Conservation (phyloP, 2,113 vertebrate genomes). For the Pagrus major region DNA sequence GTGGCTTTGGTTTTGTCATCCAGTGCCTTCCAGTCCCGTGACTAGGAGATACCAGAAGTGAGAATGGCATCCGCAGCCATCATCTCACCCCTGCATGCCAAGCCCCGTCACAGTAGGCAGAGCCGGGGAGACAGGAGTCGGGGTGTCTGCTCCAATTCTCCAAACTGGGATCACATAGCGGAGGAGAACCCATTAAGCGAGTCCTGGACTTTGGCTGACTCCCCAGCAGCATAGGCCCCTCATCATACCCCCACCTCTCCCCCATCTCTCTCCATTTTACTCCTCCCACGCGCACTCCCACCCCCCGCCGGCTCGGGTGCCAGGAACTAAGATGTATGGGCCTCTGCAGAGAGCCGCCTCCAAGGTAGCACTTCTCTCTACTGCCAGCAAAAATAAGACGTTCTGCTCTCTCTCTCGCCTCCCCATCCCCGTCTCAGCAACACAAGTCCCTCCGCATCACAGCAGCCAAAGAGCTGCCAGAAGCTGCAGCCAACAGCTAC, state of each 20-base stretch:
- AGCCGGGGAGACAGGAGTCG: conserved; percentile 74
- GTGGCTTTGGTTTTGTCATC: conserved; percentile 44
- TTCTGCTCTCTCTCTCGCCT: conserved; percentile 58
- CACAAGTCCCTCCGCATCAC: conserved; percentile 68
- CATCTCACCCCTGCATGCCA: conserved; percentile 5
- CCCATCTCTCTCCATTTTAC: conserved; percentile 42
- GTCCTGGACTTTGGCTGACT: conserved; percentile 89
- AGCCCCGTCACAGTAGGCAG: conserved; percentile 26
- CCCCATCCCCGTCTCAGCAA: conserved; percentile 55
- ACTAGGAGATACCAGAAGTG: conserved; percentile 28
- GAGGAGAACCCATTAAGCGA: conserved; percentile 81
- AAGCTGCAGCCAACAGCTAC: conserved; percentile 81
- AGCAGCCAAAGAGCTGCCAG: conserved; percentile 68
- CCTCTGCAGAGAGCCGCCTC: conserved; percentile 80
- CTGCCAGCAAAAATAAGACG: conserved; percentile 86
- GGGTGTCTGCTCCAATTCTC: conserved; percentile 80
- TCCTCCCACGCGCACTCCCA: conserved; percentile 62
- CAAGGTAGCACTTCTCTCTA: conserved; percentile 76
- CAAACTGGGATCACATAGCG: conserved; percentile 74
- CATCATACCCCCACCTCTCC: conserved; percentile 42
- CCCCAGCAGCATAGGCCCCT: conserved; percentile 70
- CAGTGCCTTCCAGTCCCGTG: conserved; percentile 29
- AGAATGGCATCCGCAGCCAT: conserved; percentile 4
- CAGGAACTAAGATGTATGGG: conserved; percentile 83
- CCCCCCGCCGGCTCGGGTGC: conserved; percentile 65